phyloP scores from a whole-genome alignment of 2,888 invertebrate genomes.

The Branchinecta sandiegonensis region DNA sequence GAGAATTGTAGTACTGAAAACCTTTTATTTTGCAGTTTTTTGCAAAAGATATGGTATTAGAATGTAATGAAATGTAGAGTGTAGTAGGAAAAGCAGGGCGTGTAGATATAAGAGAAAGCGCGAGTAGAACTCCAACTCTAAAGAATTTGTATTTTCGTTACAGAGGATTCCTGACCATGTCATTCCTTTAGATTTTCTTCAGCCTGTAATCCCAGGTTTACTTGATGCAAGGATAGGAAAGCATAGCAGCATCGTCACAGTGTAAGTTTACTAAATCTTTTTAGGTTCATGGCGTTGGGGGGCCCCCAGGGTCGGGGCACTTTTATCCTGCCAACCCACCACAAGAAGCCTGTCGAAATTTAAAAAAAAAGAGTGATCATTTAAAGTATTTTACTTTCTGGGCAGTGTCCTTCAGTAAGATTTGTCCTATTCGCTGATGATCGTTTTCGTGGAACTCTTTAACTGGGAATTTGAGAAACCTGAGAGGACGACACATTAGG shows the following conservation, averaged over 20 bases:
- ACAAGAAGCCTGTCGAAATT: no score
- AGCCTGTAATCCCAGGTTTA: slow-evolving; percentile 30
- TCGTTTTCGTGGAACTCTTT: not conserved
- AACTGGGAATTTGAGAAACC: not conserved
- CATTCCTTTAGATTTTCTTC: slow-evolving; percentile 30
- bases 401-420: not conserved
- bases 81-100: no score
- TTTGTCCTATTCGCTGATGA: not conserved
- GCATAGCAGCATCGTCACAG: slow-evolving; percentile 43
- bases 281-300: not conserved
- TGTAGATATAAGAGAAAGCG: no score
- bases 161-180: slow-evolving; percentile 30
- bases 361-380: not conserved
- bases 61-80: no score
- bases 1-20: no score
- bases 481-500: not conserved
- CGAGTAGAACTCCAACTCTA: no score
- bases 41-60: no score
- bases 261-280: slow-evolving; percentile 36
- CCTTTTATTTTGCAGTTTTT: no score
- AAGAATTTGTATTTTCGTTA: slow-evolving; percentile 16
- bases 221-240: slow-evolving; percentile 29
- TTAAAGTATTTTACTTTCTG: not conserved
- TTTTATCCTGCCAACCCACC: no score
- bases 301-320: not conserved